A percentile compares a stretch with the other conserved stretches of the same genome.
These are phyloP conservation scores for Mamestra configurata DNA, from an alignment of 1,140 invertebrate species.

Conservation along the genomic window DNA sequence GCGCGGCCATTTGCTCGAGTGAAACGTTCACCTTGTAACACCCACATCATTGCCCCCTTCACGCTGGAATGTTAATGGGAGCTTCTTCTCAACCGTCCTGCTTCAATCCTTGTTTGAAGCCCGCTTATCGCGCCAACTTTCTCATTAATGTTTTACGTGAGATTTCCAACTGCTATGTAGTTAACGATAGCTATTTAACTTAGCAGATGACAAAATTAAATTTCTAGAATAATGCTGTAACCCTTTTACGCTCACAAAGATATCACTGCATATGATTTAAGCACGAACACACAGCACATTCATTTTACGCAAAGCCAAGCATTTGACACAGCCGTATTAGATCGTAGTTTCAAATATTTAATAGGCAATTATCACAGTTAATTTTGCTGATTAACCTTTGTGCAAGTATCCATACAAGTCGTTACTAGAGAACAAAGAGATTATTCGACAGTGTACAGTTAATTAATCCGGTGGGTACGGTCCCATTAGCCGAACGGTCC, in stretches of 20 bases:
- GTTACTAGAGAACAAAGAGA: conserved; percentile 64
- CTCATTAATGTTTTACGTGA: conserved; percentile 60
- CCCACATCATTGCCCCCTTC: conserved; percentile 64
- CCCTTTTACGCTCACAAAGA: not conserved
- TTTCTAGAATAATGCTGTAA: not conserved
- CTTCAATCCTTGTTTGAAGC: conserved; percentile 64
- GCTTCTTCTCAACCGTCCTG: conserved; percentile 58
- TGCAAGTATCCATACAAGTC: conserved; percentile 58
- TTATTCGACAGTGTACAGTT: conserved; percentile 69
- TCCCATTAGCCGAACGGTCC: conserved; percentile 69
- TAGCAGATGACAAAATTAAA: not conserved
- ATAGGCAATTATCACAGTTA: conserved; percentile 46
- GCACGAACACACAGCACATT: not conserved
- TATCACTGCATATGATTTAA: conserved; percentile 9
- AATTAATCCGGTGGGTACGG: conserved; percentile 74
- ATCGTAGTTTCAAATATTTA: conserved; percentile 32
- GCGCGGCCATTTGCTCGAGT: conserved; percentile 63
- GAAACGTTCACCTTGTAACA: conserved; percentile 62
- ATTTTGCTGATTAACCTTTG: conserved; percentile 50
- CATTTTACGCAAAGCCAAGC: conserved; percentile 3
- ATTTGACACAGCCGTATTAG: not conserved
- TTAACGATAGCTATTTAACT: not conserved
- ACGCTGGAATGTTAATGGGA: conserved; percentile 64
- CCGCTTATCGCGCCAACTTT: conserved; percentile 63
- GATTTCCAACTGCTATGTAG: conserved; percentile 9